Conservation (phyloP, 2,888 invertebrate species). For the Elegia similella region DNA sequence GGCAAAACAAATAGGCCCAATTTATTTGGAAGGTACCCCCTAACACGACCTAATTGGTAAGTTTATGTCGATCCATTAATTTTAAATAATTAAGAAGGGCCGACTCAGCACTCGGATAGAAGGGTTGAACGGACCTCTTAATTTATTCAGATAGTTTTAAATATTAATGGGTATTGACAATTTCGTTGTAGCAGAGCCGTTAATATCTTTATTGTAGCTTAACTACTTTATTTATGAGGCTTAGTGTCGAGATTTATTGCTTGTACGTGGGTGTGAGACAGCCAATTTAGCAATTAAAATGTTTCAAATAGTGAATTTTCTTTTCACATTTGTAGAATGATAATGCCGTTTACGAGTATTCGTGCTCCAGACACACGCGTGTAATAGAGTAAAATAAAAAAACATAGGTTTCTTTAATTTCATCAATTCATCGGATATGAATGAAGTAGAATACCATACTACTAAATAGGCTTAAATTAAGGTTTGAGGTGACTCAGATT, state of each 20-base stretch:
- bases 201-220: neutral
- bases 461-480: too few relatives aligned
- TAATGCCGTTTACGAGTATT: too few relatives aligned
- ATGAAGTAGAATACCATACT: too few relatives aligned
- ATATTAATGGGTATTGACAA: constrained; percentile 14
- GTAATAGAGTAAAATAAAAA: too few relatives aligned
- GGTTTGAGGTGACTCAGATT: too few relatives aligned
- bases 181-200: neutral
- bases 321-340: too few relatives aligned
- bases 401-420: too few relatives aligned
- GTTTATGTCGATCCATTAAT: constrained; percentile 28
- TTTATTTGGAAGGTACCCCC: constrained; percentile 28
- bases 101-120: constrained; percentile 20
- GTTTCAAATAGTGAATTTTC: neutral
- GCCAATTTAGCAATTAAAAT: neutral
- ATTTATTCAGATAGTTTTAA: constrained; percentile 20
- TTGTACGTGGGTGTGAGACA: neutral
- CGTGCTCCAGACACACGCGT: too few relatives aligned
- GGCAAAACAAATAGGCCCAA: constrained; percentile 28
- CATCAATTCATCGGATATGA: too few relatives aligned
- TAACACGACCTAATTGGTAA: constrained; percentile 31
- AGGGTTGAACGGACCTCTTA: constrained; percentile 21
- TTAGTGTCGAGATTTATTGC: neutral
- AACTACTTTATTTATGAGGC: neutral
- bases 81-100: constrained; percentile 28